phyloP scores from a whole-genome alignment of 35 echinoderm and acorn worm species.

The Heliocidaris erythrogramma region DNA sequence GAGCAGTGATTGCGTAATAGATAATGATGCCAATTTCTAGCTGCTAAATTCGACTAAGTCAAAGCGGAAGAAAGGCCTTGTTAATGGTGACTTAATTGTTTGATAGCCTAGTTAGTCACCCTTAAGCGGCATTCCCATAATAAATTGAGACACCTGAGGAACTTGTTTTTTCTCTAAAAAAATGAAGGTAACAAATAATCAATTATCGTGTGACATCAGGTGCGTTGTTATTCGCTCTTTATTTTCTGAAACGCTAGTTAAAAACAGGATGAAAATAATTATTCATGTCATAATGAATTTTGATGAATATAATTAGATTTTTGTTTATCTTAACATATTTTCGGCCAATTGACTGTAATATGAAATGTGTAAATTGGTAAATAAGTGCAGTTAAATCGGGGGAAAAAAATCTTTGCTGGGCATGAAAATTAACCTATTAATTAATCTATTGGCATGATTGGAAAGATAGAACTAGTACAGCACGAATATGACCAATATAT shows the following conservation, averaged over 20 bases:
- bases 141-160: not conserved
- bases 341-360: too few relatives aligned
- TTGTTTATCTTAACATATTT: too few relatives aligned
- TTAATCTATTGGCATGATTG: too few relatives aligned
- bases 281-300: not conserved
- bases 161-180: not conserved
- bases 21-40: not conserved
- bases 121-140: not conserved
- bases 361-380: too few relatives aligned
- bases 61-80: not conserved
- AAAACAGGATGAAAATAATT: not conserved
- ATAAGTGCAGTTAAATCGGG: too few relatives aligned
- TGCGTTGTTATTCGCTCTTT: not conserved
- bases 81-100: not conserved
- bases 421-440: too few relatives aligned
- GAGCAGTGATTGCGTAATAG: not conserved
- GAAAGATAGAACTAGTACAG: too few relatives aligned
- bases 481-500: too few relatives aligned
- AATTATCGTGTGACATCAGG: not conserved
- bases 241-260: not conserved
- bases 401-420: too few relatives aligned
- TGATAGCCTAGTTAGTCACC: constrained; percentile 6
- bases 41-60: not conserved
- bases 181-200: not conserved
- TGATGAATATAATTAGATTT: not conserved